Evolutionary conservation across 2,888 invertebrate species (phyloP).

Genomic region (Spilosoma lubricipeda): DNA sequence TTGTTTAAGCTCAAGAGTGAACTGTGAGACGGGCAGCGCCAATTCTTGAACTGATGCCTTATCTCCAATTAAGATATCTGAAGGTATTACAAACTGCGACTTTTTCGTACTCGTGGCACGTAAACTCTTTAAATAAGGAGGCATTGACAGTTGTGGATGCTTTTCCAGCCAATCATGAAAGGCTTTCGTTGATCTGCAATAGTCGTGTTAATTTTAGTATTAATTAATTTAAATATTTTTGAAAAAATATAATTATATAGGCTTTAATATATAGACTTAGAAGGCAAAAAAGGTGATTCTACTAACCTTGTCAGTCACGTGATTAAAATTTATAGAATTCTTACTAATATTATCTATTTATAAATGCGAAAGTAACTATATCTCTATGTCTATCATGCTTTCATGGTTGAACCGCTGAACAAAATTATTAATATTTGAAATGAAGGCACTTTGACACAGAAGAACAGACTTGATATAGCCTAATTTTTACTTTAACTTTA

Average conservation of each 20-base stretch:
- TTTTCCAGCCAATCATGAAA: slow-evolving; percentile 72
- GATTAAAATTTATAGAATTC: background rate
- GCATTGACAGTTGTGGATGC: slow-evolving; percentile 72
- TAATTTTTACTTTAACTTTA: too few relatives aligned
- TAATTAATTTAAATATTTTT: background rate
- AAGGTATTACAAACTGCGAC: slow-evolving; percentile 73
- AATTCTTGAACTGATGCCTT: slow-evolving; percentile 66
- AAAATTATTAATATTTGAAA: too few relatives aligned
- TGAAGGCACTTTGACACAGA: too few relatives aligned
- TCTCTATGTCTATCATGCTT: too few relatives aligned
- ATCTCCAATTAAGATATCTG: slow-evolving; percentile 70
- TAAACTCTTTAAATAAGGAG: slow-evolving; percentile 62
- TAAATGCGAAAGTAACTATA: too few relatives aligned
- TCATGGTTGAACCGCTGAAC: too few relatives aligned
- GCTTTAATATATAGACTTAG: too few relatives aligned
- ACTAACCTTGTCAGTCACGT: background rate
- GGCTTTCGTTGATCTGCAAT: slow-evolving; percentile 75
- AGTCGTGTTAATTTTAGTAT: background rate
- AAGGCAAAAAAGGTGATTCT: background rate
- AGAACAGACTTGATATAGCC: too few relatives aligned
- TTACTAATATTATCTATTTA: background rate
- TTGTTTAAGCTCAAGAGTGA: slow-evolving; percentile 75
- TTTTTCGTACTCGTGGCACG: slow-evolving; percentile 67
- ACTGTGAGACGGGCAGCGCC: slow-evolving; percentile 76
- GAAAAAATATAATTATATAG: too few relatives aligned